phyloP scores from a whole-genome alignment of 2,797 vertebrate genomes.

The Gymnocypris eckloni region DNA sequence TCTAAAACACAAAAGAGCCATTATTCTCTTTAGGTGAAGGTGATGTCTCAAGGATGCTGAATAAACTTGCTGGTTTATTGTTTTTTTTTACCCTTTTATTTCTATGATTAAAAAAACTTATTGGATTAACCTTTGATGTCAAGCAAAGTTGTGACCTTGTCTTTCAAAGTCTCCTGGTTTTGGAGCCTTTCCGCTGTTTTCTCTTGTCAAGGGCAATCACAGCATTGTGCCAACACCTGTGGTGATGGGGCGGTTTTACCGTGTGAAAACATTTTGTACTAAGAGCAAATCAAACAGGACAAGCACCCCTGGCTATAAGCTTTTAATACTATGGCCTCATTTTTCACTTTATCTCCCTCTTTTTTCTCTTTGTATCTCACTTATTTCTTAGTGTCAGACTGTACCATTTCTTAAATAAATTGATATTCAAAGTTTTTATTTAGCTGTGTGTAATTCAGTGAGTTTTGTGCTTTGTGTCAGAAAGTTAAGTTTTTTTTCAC shows the following conservation, averaged over 20 bases:
- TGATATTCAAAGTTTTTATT: slow-evolving; percentile 10
- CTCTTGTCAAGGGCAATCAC: slow-evolving; percentile 80
- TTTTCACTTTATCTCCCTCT: slow-evolving; percentile 21
- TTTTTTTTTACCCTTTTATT: slow-evolving; percentile 60
- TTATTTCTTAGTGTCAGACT: slow-evolving; percentile 5
- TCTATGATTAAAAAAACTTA: slow-evolving; percentile 28
- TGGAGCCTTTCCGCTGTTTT: slow-evolving; percentile 68
- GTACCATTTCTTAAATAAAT: slow-evolving; percentile 5
- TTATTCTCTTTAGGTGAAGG: slow-evolving; percentile 46
- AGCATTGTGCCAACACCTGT: slow-evolving; percentile 72
- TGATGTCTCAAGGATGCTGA: slow-evolving; percentile 48
- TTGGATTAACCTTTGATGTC: slow-evolving; percentile 70
- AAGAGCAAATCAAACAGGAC: slow-evolving; percentile 77
- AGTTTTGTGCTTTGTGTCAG: not conserved
- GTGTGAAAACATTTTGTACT: slow-evolving; percentile 65
- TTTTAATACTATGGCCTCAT: slow-evolving; percentile 67
- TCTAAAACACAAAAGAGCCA: slow-evolving; percentile 50
- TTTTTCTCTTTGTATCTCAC: slow-evolving; percentile 51
- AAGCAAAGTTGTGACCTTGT: slow-evolving; percentile 71
- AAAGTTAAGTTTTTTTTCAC: not conserved
- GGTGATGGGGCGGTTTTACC: slow-evolving; percentile 76
- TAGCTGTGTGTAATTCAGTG: not conserved
- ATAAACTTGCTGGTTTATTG: slow-evolving; percentile 34
- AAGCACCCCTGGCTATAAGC: slow-evolving; percentile 78
- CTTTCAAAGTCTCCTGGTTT: slow-evolving; percentile 68